Evolutionary conservation across 2,888 invertebrate genomes (phyloP).

Genomic region (Temnothorax rugatulus): DNA sequence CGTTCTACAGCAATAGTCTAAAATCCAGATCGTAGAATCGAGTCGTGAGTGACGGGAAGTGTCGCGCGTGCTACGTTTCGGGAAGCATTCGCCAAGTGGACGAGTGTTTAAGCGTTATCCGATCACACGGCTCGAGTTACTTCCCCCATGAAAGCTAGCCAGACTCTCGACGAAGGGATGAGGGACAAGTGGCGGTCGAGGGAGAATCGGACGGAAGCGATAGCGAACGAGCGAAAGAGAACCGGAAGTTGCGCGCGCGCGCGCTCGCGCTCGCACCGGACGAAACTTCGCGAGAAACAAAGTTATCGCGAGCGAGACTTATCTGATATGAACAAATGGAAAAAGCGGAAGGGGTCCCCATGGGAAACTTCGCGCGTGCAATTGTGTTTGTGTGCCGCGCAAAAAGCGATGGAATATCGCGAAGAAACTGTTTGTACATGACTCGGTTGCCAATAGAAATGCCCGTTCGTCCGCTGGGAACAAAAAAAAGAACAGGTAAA

Average conservation of each 20-base stretch:
- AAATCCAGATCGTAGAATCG: background rate
- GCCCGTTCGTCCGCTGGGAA: background rate
- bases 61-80: background rate
- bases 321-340: conserved; percentile 44
- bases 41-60: background rate
- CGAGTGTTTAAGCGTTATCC: conserved; percentile 6
- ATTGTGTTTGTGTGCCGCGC: background rate
- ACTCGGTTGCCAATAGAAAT: conserved; percentile 31
- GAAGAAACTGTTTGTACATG: conserved; percentile 44
- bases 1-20: background rate
- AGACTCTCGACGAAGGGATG: background rate
- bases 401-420: conserved; percentile 39
- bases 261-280: background rate
- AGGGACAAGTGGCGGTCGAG: background rate
- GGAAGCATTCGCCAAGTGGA: background rate
- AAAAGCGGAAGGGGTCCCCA: conserved; percentile 16
- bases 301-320: conserved; percentile 36
- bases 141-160: background rate
- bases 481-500: background rate
- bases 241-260: conserved; percentile 8
- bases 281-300: conserved; percentile 13
- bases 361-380: conserved; percentile 24
- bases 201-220: conserved; percentile 1
- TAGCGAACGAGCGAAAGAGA: conserved; percentile 10
- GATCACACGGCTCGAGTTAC: conserved; percentile 6